These are phyloP conservation scores for Cheilosia scutellata DNA, from an alignment of 2,888 invertebrate genomes.

Conservation along the genomic window DNA sequence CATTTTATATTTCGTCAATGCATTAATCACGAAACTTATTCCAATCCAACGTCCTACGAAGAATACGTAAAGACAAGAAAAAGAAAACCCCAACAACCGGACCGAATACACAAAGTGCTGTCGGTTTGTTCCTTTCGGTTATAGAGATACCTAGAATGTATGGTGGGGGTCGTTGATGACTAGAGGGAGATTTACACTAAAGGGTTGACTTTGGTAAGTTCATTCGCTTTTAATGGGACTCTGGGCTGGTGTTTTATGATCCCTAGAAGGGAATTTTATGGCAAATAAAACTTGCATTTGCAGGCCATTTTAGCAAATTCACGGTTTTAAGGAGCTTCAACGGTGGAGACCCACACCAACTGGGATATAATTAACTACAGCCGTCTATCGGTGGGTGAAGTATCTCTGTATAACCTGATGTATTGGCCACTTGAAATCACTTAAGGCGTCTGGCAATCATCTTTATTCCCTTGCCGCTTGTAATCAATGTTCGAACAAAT, in stretches of 20 bases:
- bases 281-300: constrained; percentile 62
- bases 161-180: constrained; percentile 41
- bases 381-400: constrained; percentile 18
- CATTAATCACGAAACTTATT: constrained; percentile 70
- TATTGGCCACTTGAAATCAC: constrained; percentile 66
- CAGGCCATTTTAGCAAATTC: constrained; percentile 55
- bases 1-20: constrained; percentile 64
- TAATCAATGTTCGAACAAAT: constrained; percentile 70
- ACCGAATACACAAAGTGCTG: constrained; percentile 41
- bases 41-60: constrained; percentile 14
- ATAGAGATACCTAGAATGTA: constrained; percentile 52
- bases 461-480: not conserved
- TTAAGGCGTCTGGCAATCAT: constrained; percentile 59
- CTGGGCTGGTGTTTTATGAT: constrained; percentile 47
- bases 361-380: constrained; percentile 66
- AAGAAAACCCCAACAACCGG: constrained; percentile 10
- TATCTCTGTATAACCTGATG: constrained; percentile 56
- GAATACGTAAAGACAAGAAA: constrained; percentile 27
- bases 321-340: constrained; percentile 41
- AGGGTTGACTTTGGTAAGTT: constrained; percentile 57
- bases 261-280: constrained; percentile 55
- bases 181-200: constrained; percentile 45
- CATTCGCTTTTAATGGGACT: constrained; percentile 49
- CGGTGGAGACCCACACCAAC: not conserved
- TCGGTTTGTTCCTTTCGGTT: constrained; percentile 31